These are phyloP conservation scores for Meandrusa payeni DNA, from an alignment of 2,888 invertebrate genomes.

Conservation along the genomic window DNA sequence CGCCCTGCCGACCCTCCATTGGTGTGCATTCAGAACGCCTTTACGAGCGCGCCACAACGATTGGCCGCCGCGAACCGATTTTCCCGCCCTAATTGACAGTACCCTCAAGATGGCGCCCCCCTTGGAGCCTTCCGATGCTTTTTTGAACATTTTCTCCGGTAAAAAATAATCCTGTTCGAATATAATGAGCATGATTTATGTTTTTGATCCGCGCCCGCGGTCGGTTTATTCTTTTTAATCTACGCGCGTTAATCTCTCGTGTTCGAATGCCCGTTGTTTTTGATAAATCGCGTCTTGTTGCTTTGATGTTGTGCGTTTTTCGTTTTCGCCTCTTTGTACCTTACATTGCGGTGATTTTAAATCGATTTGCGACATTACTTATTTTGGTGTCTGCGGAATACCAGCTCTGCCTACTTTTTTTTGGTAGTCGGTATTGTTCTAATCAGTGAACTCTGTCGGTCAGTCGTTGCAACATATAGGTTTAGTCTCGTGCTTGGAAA, in stretches of 20 bases:
- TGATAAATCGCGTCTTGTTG: slow-evolving; percentile 58
- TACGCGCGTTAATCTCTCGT: slow-evolving; percentile 71
- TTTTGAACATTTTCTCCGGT: slow-evolving; percentile 77
- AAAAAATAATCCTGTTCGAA: slow-evolving; percentile 79
- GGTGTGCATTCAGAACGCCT: slow-evolving; percentile 64
- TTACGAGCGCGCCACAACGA: slow-evolving; percentile 41
- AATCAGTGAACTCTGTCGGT: too few species aligned
- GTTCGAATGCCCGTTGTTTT: slow-evolving; percentile 63
- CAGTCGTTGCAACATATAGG: too few species aligned
- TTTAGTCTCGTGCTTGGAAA: too few species aligned
- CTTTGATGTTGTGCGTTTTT: slow-evolving; percentile 39
- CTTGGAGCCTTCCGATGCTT: slow-evolving; percentile 75
- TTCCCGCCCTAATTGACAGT: slow-evolving; percentile 67
- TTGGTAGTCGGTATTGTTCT: too few species aligned
- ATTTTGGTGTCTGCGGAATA: too few species aligned
- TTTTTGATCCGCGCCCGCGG: slow-evolving; percentile 67
- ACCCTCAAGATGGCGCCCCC: slow-evolving; percentile 78
- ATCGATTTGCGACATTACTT: too few species aligned
- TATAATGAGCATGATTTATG: slow-evolving; percentile 81
- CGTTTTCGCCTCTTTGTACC: slow-evolving; percentile 25
- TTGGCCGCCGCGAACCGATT: slow-evolving; percentile 57
- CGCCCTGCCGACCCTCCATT: slow-evolving; percentile 52
- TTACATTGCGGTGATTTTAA: too few species aligned
- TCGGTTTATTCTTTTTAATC: slow-evolving; percentile 63
- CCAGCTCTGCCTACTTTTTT: too few species aligned